Conservation (phyloP, 2,888 invertebrate species). For the Tachystola acroxantha region DNA sequence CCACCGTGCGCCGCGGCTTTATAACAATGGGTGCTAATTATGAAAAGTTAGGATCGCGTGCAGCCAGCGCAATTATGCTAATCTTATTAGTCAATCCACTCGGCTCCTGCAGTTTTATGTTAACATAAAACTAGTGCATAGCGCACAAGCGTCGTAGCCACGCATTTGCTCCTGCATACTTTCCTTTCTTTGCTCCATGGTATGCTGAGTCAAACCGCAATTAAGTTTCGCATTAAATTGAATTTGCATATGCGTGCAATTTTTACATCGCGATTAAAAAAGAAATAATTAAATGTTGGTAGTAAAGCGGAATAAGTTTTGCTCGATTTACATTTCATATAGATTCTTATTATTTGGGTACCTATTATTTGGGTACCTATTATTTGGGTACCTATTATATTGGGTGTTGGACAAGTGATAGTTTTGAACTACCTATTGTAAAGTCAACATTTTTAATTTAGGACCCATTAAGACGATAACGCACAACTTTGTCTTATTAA, state of each 20-base stretch:
- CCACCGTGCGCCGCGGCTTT: conserved; percentile 20
- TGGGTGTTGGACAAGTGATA: too few relatives aligned
- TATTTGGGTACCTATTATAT: too few relatives aligned
- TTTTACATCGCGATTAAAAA: background rate
- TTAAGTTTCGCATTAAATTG: conserved; percentile 21
- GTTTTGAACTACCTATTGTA: too few relatives aligned
- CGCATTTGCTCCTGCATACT: conserved; percentile 14
- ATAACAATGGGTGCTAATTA: conserved; percentile 55
- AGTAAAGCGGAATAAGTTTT: too few relatives aligned
- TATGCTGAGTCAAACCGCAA: conserved; percentile 23
- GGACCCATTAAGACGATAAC: too few relatives aligned
- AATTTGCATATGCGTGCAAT: conserved; percentile 18
- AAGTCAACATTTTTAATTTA: too few relatives aligned
- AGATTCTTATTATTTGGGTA: too few relatives aligned
- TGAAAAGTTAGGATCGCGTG: conserved; percentile 66
- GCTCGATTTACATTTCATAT: too few relatives aligned
- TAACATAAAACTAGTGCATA: too few relatives aligned
- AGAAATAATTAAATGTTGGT: background rate
- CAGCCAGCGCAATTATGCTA: conserved; percentile 62
- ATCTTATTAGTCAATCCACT: conserved; percentile 73
- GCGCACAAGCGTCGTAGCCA: conserved; percentile 4
- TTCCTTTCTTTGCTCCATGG: conserved; percentile 21
- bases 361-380: too few relatives aligned
- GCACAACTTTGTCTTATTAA: too few relatives aligned
- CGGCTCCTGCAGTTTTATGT: conserved; percentile 49